phyloP scores from a whole-genome alignment of 2,888 invertebrate genomes.

The Alentia gelatinosa region DNA sequence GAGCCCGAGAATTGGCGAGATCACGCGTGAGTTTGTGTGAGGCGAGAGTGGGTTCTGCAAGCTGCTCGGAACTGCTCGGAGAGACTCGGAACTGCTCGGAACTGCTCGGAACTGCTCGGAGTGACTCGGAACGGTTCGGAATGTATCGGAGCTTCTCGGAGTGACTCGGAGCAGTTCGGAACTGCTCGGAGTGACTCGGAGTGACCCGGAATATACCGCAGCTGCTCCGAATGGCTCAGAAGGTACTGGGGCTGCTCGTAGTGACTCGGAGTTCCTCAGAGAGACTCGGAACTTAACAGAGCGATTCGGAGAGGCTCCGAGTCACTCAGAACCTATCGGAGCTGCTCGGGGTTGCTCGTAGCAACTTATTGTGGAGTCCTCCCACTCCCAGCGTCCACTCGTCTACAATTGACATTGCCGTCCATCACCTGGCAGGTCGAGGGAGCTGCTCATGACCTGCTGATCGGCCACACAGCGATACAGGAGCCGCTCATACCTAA shows the following conservation, averaged over 20 bases:
- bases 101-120: no score
- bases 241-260: background rate
- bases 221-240: no score
- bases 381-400: no score
- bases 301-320: no score
- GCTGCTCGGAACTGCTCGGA: background rate
- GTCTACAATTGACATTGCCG: background rate
- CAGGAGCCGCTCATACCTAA: no score
- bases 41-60: background rate
- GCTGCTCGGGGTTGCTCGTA: no score
- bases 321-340: background rate
- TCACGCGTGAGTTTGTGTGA: background rate
- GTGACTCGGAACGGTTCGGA: no score
- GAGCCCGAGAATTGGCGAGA: constrained; percentile 23
- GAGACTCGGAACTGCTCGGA: background rate
- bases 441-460: background rate
- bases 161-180: no score
- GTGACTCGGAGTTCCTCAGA: no score
- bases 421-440: background rate
- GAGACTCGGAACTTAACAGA: background rate
- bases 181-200: background rate
- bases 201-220: no score
- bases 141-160: background rate
- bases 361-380: no score
- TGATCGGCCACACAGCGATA: no score